A percentile compares a stretch with the other conserved stretches of the same genome.
These are phyloP conservation scores for Oreochromis tanganicae DNA, from an alignment of 2,113 vertebrate genomes.

Conservation along the genomic window DNA sequence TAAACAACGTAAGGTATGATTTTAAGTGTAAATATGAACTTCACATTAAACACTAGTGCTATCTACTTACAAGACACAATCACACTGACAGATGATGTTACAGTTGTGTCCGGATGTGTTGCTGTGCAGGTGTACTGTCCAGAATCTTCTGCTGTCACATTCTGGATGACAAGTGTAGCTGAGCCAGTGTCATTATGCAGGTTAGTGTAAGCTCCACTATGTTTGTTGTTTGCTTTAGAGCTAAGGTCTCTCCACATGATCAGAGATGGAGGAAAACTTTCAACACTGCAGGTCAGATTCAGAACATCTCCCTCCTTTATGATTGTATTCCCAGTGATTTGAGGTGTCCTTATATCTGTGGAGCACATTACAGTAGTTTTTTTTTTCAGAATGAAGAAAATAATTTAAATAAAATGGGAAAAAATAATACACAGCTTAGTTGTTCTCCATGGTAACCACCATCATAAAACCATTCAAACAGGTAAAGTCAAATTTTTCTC, in stretches of 20 bases:
- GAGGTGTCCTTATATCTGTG: not conserved
- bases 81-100: not conserved
- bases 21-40: not conserved
- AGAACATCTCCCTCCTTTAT: not conserved
- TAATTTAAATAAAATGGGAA: not conserved
- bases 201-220: not conserved
- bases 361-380: not conserved
- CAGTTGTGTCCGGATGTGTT: not conserved
- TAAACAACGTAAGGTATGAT: not conserved
- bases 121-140: not conserved
- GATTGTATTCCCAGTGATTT: not conserved
- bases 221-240: not conserved
- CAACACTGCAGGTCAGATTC: not conserved
- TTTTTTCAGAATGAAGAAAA: not conserved
- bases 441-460: not conserved
- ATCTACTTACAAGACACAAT: not conserved
- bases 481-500: not conserved
- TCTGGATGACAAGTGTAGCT: not conserved
- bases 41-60: not conserved
- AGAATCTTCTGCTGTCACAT: not conserved
- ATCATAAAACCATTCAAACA: not conserved
- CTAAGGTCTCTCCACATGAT: not conserved
- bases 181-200: not conserved
- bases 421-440: not conserved
- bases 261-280: rapidly evolving